Conservation (phyloP, 2,113 vertebrate species). For the Indicator maculatus region DNA sequence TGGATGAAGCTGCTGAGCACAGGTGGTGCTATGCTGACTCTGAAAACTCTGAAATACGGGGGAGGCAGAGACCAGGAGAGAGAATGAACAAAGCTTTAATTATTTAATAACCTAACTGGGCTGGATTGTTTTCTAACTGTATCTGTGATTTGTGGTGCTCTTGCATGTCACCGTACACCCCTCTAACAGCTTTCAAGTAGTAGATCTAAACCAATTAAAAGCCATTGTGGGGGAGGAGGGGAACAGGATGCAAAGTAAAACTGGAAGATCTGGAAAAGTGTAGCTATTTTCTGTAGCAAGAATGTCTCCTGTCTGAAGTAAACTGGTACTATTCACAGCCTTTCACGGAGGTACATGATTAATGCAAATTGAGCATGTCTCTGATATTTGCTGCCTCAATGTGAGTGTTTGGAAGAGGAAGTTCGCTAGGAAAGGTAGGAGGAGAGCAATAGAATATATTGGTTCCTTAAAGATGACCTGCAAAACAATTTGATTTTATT, state of each 20-base stretch:
- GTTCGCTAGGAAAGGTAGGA: neutral
- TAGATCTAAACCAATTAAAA: neutral
- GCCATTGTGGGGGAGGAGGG: rapidly evolving
- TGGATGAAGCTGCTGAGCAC: rapidly evolving
- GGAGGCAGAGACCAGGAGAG: neutral
- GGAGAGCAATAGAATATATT: neutral
- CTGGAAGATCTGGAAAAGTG: neutral
- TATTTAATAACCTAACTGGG: neutral
- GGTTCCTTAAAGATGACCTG: conserved; percentile 9
- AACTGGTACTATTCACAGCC: neutral
- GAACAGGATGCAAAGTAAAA: neutral
- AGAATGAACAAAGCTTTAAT: neutral
- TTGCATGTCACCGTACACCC: rapidly evolving
- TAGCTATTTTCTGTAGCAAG: neutral
- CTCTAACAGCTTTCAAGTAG: neutral
- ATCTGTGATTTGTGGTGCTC: neutral
- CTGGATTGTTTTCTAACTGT: neutral
- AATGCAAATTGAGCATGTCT: neutral
- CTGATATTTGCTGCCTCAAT: neutral
- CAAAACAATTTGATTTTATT: neutral
- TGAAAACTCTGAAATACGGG: neutral
- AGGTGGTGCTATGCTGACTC: neutral
- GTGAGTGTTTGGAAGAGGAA: neutral
- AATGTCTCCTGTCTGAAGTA: neutral
- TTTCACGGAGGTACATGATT: neutral